phyloP scores from a whole-genome alignment of 2,113 vertebrate species.

The Mirounga angustirostris region DNA sequence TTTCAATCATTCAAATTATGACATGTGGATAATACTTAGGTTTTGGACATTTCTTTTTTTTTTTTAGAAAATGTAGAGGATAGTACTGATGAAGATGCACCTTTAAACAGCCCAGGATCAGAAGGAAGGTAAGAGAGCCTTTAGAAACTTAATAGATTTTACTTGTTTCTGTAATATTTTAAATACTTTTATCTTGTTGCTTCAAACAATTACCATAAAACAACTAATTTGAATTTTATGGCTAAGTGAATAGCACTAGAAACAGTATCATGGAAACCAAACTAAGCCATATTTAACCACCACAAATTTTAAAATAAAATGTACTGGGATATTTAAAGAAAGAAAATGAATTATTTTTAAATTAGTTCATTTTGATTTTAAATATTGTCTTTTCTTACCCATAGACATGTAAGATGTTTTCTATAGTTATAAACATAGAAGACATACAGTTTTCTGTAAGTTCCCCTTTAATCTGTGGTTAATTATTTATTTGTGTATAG shows the following conservation, averaged over 20 bases:
- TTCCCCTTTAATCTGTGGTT: constrained; percentile 56
- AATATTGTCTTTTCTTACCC: not conserved
- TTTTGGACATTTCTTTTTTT: constrained; percentile 70
- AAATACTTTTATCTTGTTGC: not conserved
- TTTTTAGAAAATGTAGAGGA: constrained; percentile 94
- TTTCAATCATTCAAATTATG: not conserved
- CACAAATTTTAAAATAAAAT: constrained; percentile 41
- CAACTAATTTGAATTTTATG: constrained; percentile 38
- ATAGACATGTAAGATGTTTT: not conserved
- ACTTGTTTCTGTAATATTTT: not conserved
- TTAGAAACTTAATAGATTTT: not conserved
- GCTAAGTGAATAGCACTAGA: not conserved
- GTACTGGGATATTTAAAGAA: constrained; percentile 26
- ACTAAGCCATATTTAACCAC: not conserved
- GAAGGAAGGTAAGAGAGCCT: constrained; percentile 93
- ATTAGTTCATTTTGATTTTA: constrained; percentile 38
- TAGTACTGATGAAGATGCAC: constrained; percentile 96
- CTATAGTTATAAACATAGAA: not conserved
- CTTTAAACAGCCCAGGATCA: constrained; percentile 92
- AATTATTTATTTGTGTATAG: constrained; percentile 86
- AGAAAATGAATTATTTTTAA: constrained; percentile 1
- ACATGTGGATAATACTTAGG: not conserved
- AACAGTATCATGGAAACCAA: not conserved
- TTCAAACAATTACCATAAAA: constrained; percentile 16
- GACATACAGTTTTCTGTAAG: not conserved